Conservation (phyloP, 92 coral and sea anemone species). For the Zoanthus gigantus region DNA sequence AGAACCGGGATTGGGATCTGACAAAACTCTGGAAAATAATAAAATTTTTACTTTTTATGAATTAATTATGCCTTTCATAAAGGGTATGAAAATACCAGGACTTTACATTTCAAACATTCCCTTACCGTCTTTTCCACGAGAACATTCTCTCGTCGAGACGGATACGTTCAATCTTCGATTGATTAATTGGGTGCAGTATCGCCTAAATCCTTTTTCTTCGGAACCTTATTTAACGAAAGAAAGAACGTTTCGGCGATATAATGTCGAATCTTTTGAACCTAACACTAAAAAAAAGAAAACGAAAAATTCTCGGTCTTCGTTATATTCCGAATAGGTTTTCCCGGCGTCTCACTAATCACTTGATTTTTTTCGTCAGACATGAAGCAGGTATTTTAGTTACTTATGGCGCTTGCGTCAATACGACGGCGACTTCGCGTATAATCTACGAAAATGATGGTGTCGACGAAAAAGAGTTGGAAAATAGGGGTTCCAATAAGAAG, state of each 20-base stretch:
- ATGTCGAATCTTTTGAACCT: background rate
- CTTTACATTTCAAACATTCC: background rate
- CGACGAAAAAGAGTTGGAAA: background rate
- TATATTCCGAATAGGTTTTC: background rate
- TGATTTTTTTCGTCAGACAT: background rate
- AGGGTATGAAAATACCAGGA: background rate
- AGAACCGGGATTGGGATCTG: background rate
- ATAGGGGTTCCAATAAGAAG: background rate
- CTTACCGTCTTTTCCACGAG: background rate
- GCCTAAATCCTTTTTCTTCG: background rate
- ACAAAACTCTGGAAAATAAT: background rate
- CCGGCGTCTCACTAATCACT: background rate
- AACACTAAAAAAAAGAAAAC: background rate
- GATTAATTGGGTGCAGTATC: background rate
- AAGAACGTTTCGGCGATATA: too few relatives aligned
- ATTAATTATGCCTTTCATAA: background rate
- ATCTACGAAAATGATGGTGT: background rate
- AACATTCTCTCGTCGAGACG: background rate
- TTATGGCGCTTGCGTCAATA: background rate
- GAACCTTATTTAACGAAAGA: too few relatives aligned
- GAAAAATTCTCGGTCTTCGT: background rate
- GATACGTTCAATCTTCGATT: background rate
- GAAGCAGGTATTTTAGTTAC: background rate
- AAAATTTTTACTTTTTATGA: background rate
- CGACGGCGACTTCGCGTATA: background rate